These are phyloP conservation scores for Chaetogeoica ovagalla DNA, from an alignment of 2,888 invertebrate species.

Conservation along the genomic window DNA sequence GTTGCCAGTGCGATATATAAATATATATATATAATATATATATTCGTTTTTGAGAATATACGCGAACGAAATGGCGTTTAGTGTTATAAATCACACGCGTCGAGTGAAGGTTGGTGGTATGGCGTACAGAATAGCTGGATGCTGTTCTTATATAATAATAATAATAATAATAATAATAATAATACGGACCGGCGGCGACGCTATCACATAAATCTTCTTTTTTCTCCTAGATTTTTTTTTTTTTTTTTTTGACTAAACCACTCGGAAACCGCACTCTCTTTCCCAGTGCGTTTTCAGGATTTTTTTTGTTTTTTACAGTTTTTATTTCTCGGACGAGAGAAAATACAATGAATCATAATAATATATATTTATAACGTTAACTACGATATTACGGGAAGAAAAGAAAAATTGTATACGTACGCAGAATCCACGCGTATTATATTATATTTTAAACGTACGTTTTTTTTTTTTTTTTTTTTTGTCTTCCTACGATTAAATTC, in stretches of 20 bases:
- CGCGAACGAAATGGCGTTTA: slow-evolving; percentile 48
- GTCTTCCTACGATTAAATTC: slow-evolving; percentile 50
- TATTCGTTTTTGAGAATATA: slow-evolving; percentile 18
- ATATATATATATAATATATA: too few species aligned
- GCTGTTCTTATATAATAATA: slow-evolving; percentile 24
- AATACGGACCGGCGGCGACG: too few species aligned
- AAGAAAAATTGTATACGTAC: too few species aligned
- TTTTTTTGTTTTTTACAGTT: slow-evolving; percentile 30
- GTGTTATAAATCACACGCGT: slow-evolving; percentile 51
- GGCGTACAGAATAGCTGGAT: too few species aligned
- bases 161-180: too few species aligned
- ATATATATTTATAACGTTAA: slow-evolving; percentile 23
- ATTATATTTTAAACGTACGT: too few species aligned
- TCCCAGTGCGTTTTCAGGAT: slow-evolving; percentile 10
- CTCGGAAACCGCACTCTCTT: slow-evolving; percentile 49
- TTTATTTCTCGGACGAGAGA: neutral
- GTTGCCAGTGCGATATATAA: too few species aligned
- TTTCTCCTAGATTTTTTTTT: too few species aligned
- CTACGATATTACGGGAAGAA: neutral
- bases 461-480: slow-evolving; percentile 10
- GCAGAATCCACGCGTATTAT: too few species aligned
- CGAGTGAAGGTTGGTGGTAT: slow-evolving; percentile 45
- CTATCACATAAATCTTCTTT: slow-evolving; percentile 50
- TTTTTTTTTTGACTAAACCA: slow-evolving; percentile 51
- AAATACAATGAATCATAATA: slow-evolving; percentile 37